Conservation (phyloP, 2,113 vertebrate genomes). For the Suncus etruscus region DNA sequence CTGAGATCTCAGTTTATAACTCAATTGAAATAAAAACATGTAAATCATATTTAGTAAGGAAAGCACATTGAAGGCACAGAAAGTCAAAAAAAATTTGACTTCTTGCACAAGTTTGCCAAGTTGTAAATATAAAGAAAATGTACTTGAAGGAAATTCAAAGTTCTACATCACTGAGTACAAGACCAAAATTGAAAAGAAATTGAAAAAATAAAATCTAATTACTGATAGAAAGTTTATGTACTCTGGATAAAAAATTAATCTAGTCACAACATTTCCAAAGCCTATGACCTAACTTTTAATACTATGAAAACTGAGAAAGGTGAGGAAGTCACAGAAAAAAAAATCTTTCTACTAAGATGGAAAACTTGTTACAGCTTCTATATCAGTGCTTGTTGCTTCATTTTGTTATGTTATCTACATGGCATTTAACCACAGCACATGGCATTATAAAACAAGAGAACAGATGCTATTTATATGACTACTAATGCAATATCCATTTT, state of each 20-base stretch:
- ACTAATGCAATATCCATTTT: not conserved
- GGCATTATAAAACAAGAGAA: not conserved
- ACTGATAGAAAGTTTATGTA: not conserved
- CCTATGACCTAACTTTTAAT: not conserved
- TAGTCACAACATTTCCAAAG: not conserved
- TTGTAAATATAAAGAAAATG: not conserved
- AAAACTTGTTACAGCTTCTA: not conserved
- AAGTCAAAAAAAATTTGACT: not conserved
- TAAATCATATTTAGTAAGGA: not conserved
- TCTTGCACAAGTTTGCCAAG: not conserved
- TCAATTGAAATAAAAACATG: not conserved
- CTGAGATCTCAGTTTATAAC: not conserved
- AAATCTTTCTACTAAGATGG: not conserved
- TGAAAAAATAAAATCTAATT: not conserved
- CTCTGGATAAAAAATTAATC: not conserved
- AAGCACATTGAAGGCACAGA: not conserved
- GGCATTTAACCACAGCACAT: not conserved
- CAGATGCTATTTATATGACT: not conserved
- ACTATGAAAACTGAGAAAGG: not conserved
- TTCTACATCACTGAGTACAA: not conserved
- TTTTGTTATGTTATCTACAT: too few relatives aligned
- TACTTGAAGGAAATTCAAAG: slow-evolving; percentile 31
- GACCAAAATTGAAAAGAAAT: not conserved
- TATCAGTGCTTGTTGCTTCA: too few relatives aligned
- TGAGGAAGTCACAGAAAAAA: not conserved